phyloP scores from a whole-genome alignment of 2,113 vertebrate species.

The Platichthys flesus region DNA sequence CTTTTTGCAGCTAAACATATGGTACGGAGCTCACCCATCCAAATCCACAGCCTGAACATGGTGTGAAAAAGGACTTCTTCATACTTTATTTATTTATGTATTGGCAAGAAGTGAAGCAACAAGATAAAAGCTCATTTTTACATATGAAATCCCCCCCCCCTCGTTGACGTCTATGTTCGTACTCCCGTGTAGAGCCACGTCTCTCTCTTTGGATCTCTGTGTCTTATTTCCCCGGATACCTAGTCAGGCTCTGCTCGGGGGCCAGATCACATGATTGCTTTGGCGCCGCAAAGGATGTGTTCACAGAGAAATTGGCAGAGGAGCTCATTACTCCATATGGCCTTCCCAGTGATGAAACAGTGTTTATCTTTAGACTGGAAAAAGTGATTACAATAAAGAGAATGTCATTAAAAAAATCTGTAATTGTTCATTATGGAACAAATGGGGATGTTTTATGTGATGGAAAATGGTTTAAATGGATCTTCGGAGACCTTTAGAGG shows the following conservation, averaged over 20 bases:
- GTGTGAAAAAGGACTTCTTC: not conserved
- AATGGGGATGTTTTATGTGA: not conserved
- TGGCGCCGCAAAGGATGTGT: constrained; percentile 49
- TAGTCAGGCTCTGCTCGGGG: constrained; percentile 31
- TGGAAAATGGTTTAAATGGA: not conserved
- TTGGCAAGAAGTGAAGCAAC: not conserved
- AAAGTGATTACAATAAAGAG: constrained; percentile 48
- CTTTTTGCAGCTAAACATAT: constrained; percentile 14
- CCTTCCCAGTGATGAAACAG: constrained; percentile 60
- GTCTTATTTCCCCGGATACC: constrained; percentile 51
- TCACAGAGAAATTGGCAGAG: constrained; percentile 60
- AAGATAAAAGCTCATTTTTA: constrained; percentile 22
- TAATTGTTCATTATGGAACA: constrained; percentile 26
- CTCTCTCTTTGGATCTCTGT: constrained; percentile 23
- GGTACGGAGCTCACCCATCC: not conserved
- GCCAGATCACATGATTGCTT: constrained; percentile 67
- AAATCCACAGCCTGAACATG: not conserved
- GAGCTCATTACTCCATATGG: constrained; percentile 63
- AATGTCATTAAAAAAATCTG: constrained; percentile 13
- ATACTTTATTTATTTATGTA: not conserved
- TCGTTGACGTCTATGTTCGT: not conserved
- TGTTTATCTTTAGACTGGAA: constrained; percentile 62
- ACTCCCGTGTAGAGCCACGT: constrained; percentile 15
- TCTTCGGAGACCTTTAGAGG: not conserved
- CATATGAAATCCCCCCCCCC: constrained; percentile 11